Evolutionary conservation across 2,113 vertebrate genomes (phyloP).

Genomic region (Chaetodon trifascialis): DNA sequence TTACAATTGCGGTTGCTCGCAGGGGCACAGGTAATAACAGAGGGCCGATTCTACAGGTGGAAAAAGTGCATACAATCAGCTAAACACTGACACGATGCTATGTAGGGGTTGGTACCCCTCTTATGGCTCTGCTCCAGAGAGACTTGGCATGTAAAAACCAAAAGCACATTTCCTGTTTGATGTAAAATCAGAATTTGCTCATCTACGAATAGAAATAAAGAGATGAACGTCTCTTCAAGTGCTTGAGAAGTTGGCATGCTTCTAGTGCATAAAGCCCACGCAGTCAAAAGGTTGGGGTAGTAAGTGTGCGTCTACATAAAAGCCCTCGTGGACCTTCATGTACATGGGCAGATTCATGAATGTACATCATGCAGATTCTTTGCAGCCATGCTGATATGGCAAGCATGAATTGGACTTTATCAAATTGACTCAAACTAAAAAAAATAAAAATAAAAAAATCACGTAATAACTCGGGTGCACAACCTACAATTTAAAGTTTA

Average conservation of each 20-base stretch:
- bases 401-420: background rate
- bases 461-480: too few species aligned
- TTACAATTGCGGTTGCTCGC: slow-evolving; percentile 93
- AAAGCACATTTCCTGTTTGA: background rate
- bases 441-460: background rate
- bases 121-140: background rate
- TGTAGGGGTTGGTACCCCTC: background rate
- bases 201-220: too few species aligned
- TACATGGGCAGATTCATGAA: too few species aligned
- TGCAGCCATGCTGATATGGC: background rate
- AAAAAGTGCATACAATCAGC: slow-evolving; percentile 15
- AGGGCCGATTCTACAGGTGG: slow-evolving; percentile 91
- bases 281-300: background rate
- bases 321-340: too few species aligned
- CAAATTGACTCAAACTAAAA: background rate
- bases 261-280: too few species aligned
- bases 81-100: background rate
- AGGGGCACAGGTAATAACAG: slow-evolving; percentile 95
- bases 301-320: too few species aligned
- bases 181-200: background rate
- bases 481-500: background rate
- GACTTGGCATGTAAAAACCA: background rate
- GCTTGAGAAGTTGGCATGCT: too few species aligned
- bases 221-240: background rate
- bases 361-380: background rate